phyloP scores from a whole-genome alignment of 2,797 vertebrate species.

The Xiphophorus birchmanni region DNA sequence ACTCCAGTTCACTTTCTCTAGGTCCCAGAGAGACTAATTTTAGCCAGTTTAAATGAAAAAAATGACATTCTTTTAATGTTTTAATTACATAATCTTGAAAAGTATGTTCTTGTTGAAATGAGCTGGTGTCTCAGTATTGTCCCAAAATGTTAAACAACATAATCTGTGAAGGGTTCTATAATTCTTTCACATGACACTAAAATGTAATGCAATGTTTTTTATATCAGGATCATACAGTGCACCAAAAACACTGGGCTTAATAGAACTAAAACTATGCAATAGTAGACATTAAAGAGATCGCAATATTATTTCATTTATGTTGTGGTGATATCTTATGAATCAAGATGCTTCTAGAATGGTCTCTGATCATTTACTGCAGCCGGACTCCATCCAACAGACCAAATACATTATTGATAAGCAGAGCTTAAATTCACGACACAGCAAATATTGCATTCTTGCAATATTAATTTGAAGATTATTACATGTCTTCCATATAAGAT shows the following conservation, averaged over 20 bases:
- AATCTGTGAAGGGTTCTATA: neutral
- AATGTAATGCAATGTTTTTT: neutral
- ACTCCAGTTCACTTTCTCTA: neutral
- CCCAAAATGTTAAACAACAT: neutral
- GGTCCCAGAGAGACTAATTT: neutral
- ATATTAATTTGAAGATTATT: neutral
- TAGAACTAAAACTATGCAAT: neutral
- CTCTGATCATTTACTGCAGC: neutral
- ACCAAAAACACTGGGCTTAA: neutral
- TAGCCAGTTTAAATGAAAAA: neutral
- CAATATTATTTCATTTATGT: neutral
- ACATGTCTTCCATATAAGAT: neutral
- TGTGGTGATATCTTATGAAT: neutral
- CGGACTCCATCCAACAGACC: neutral
- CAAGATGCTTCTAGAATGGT: neutral
- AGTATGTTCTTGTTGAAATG: neutral
- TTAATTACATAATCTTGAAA: neutral
- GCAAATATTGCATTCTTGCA: neutral
- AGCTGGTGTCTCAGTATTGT: neutral
- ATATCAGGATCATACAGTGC: neutral
- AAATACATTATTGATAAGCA: neutral
- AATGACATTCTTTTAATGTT: neutral
- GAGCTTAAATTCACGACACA: neutral
- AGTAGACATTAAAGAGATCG: neutral
- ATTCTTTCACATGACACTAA: neutral